A percentile compares a stretch with the other conserved stretches of the same genome.
Conservation (phyloP, 2,888 invertebrate genomes). For the Cryptus viduatorius region DNA sequence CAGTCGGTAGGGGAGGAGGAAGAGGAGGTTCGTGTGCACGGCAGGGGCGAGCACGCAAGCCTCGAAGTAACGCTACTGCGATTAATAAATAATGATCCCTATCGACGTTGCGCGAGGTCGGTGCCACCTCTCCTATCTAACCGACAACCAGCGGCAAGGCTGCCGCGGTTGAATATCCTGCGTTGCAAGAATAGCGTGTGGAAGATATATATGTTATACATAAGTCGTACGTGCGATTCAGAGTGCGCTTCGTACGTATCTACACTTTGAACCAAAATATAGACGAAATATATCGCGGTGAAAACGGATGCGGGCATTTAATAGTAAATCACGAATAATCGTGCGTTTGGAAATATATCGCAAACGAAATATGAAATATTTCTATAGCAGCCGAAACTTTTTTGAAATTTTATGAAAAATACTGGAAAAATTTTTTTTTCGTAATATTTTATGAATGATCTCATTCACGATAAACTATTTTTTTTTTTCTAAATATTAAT, state of each 20-base stretch:
- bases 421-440: too few species aligned
- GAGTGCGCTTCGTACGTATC: background rate
- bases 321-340: background rate
- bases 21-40: constrained; percentile 28
- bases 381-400: background rate
- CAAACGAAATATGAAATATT: background rate
- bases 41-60: constrained; percentile 60
- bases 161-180: constrained; percentile 42
- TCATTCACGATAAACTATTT: too few species aligned
- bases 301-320: background rate
- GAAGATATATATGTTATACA: background rate
- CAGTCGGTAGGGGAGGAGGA: constrained; percentile 17
- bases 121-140: constrained; percentile 49
- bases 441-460: too few species aligned
- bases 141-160: constrained; percentile 32
- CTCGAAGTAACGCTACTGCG: constrained; percentile 40
- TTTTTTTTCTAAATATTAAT: background rate
- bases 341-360: background rate
- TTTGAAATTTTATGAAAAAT: background rate
- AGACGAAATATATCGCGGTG: background rate
- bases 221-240: background rate
- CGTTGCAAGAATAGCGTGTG: constrained; percentile 25
- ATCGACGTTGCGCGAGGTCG: constrained; percentile 65
- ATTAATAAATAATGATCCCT: constrained; percentile 68
- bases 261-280: background rate